These are phyloP conservation scores for Cheilosia scutellata DNA, from an alignment of 2,888 invertebrate genomes.

Conservation along the genomic window DNA sequence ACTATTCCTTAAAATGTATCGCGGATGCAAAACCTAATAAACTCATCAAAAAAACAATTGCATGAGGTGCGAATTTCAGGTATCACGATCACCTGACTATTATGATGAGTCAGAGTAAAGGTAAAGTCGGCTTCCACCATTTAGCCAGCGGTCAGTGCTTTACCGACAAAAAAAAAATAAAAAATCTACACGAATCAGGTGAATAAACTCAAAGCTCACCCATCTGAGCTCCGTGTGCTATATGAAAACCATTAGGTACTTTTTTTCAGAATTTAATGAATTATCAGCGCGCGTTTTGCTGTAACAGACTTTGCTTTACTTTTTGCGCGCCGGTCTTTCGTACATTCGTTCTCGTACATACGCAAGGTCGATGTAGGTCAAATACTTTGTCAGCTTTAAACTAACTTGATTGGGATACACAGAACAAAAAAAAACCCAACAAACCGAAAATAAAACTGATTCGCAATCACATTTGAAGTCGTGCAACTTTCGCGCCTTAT, in stretches of 20 bases:
- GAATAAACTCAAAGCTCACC: conserved; percentile 66
- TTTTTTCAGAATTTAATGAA: conserved; percentile 12
- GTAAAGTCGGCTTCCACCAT: neutral
- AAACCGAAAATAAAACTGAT: conserved; percentile 34
- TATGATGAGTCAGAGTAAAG: conserved; percentile 55
- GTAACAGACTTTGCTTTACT: conserved; percentile 50
- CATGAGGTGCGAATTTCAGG: conserved; percentile 8
- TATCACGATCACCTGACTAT: conserved; percentile 68
- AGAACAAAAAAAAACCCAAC: conserved; percentile 1
- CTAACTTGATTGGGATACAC: conserved; percentile 54
- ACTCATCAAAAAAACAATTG: conserved; percentile 6
- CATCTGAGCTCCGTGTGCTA: conserved; percentile 22
- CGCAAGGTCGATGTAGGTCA: conserved; percentile 74
- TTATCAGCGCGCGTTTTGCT: conserved; percentile 51
- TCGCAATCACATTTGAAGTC: conserved; percentile 64
- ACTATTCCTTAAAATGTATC: neutral
- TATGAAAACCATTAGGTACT: conserved; percentile 1
- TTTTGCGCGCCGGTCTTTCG: neutral
- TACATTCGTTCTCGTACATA: conserved; percentile 22
- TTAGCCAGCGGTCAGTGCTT: conserved; percentile 1
- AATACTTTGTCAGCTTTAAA: conserved; percentile 71
- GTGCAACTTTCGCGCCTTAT: conserved; percentile 51
- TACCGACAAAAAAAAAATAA: conserved; percentile 9
- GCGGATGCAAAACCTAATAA: conserved; percentile 1
- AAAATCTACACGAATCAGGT: conserved; percentile 51